Evolutionary conservation across 2,113 vertebrate species (phyloP), one percentile per base, ranked within the genome.

Genomic region (Lipotes vexillifer): DNA sequence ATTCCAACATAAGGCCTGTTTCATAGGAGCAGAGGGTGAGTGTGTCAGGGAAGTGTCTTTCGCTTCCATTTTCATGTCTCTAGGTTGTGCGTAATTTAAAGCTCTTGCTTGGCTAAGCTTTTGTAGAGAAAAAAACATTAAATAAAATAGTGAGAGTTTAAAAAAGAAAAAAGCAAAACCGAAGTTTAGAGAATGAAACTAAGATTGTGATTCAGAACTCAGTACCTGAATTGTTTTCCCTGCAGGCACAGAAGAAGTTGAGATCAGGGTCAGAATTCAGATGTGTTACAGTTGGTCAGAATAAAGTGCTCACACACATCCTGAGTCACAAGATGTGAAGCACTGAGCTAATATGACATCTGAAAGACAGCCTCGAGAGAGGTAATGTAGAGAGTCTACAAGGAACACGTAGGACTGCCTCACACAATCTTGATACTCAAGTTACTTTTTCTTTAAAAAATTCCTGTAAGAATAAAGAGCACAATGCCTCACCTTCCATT

Each of bases 31-130:
- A 68, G 52, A 90, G 21, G 31, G 5, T 52, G 6, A 94, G 27
- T 17, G 29, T 41, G 23, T 46, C 20, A 88, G 13, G 44, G 3
- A 93, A 74, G 12, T 49, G 6, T 20, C 80, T 97, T 93, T 74
- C 0, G 0, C 13, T 93, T 87, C 38, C 31, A 38, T 65, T 95
- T 91, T 83, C n/a, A 2, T 95, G 13, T 80, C 52, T 69, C 66
- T 91, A 38, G 12, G 29, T 89, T 95, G 41, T 93, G 4, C 29
- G 65, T 86, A 94, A 87, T 74, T 91, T 84, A 92, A 90, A 55
- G 55, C 20, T 87, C 33, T 84, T 94, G 9, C 29, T 74, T 96
- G 29, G 13, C 31, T 94, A 93, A 89, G 31, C 14, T 95, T 93
- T 75, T 94, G 21, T 87, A 84, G 57, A 78, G 23, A 21, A 14